A percentile compares a stretch with the other conserved stretches of the same genome.
These are phyloP conservation scores for Platycnemis pennipes DNA, from an alignment of 2,888 invertebrate genomes.

Conservation along the genomic window DNA sequence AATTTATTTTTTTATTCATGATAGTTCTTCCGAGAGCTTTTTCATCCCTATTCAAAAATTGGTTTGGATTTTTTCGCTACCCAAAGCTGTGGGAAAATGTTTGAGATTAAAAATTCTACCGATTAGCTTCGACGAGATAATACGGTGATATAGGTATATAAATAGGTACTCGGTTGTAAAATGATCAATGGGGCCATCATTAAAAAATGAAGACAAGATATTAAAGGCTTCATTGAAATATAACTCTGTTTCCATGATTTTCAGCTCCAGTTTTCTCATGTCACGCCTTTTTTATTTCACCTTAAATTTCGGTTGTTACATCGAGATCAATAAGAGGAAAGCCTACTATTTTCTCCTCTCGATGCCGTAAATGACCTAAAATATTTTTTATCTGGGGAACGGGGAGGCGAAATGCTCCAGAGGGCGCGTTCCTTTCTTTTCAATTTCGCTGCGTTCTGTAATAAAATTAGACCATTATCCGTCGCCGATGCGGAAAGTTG, in stretches of 20 bases:
- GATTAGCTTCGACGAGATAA: too few species aligned
- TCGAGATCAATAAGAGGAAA: background rate
- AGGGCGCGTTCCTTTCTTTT: background rate
- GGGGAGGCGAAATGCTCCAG: background rate
- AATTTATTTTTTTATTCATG: too few species aligned
- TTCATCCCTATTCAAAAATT: too few species aligned
- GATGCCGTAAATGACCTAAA: background rate
- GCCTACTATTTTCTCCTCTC: background rate
- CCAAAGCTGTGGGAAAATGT: too few species aligned
- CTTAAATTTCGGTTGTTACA: background rate
- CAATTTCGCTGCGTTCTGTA: background rate
- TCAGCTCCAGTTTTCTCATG: background rate
- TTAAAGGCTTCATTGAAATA: background rate
- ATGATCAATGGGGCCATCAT: too few species aligned
- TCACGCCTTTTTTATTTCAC: background rate
- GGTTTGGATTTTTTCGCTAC: too few species aligned
- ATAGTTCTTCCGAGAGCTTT: too few species aligned
- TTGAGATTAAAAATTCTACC: too few species aligned
- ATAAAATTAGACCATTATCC: constrained; percentile 25
- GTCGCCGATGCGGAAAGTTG: constrained; percentile 14
- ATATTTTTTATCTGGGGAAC: background rate
- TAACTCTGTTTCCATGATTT: background rate
- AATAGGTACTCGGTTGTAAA: too few species aligned
- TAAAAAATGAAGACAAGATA: too few species aligned
- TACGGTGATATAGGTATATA: too few species aligned